Base-by-base conservation (phyloP, 2,888 invertebrate genomes). In the Caenorhabditis parvicauda region DNA sequence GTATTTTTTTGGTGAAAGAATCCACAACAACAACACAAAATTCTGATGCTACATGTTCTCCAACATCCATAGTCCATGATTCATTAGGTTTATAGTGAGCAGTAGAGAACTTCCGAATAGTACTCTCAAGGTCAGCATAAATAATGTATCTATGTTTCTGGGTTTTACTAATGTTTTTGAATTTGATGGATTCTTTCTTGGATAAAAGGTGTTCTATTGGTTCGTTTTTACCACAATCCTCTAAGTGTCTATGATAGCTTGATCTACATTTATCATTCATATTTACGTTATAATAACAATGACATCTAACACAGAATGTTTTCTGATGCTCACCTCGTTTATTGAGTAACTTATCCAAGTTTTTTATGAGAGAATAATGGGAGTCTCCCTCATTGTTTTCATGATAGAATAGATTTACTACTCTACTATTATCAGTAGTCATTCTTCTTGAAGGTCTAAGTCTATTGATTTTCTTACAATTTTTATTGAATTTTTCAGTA, bases 71-170 rank as follows among this genome's bases (percentile, higher is more conserved):
- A 41, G 55, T 67, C 63, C 58, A 64, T 25, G 49, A 54, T 58
- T 37, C 41, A 51, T 51, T 48, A 27, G 61, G 44, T 21, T 58
- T 47, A 49, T 52, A 42, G 39, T 17, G 28, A 39, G n/a, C 1
- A 19, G 17, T 44, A 19, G 17, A 19, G 29, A 35, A 28, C 32
- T 64, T 64, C 35, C 62, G 5, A n/a, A 62, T 67, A 0, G 62
- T 50, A 53, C 21, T 43, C 46, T 66, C 66, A 54, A 66, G 64
- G 32, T 66, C 66, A 21, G 60, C 54, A 51, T 66, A 66, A 35
- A 57, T 53, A 14, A 68, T 54, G 32, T 52, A 68, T 39, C 65
- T 27, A 55, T 62, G 61, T 25, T 60, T 68, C 47, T 68, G 68
- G n/a, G 68, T 64, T 29, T 61, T 68, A 1, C 44, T 32, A 32